Conservation (phyloP, 2,797 vertebrate genomes). For the Trachurus trachurus region DNA sequence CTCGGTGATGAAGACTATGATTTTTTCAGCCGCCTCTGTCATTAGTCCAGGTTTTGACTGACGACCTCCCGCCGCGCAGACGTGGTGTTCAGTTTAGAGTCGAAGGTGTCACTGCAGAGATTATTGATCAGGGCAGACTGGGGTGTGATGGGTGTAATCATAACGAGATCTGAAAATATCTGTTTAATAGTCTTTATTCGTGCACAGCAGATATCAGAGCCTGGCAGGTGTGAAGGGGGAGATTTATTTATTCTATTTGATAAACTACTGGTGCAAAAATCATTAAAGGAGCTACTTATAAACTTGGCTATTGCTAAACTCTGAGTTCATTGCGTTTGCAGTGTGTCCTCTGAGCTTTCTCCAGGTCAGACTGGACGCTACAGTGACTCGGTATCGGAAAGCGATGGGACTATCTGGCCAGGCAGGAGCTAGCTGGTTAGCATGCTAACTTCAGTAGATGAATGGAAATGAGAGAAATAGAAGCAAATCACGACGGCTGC, state of each 20-base stretch:
- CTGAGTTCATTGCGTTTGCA: too few relatives aligned
- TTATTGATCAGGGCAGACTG: slow-evolving; percentile 45
- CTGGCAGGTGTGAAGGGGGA: neutral
- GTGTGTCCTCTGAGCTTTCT: too few relatives aligned
- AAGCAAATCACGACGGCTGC: too few relatives aligned
- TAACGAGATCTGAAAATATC: slow-evolving; percentile 22
- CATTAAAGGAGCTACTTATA: too few relatives aligned
- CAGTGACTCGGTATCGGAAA: too few relatives aligned
- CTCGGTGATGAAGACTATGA: slow-evolving; percentile 3
- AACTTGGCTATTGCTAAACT: too few relatives aligned
- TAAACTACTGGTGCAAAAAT: neutral
- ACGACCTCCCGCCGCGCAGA: slow-evolving; percentile 14
- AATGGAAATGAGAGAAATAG: too few relatives aligned
- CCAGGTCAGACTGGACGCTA: too few relatives aligned
- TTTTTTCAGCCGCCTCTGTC: slow-evolving; percentile 19
- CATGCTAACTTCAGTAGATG: too few relatives aligned
- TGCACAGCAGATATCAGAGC: neutral
- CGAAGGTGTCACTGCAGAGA: slow-evolving; percentile 26
- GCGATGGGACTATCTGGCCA: too few relatives aligned
- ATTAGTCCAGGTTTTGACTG: slow-evolving; percentile 30
- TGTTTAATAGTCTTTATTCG: slow-evolving; percentile 20
- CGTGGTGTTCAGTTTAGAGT: slow-evolving; percentile 31
- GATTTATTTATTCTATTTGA: neutral
- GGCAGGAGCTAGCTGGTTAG: too few relatives aligned
- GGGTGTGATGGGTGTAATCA: slow-evolving; percentile 31